These are phyloP conservation scores for Melopsittacus undulatus DNA, from an alignment of 2,797 vertebrate genomes.

Conservation along the genomic window DNA sequence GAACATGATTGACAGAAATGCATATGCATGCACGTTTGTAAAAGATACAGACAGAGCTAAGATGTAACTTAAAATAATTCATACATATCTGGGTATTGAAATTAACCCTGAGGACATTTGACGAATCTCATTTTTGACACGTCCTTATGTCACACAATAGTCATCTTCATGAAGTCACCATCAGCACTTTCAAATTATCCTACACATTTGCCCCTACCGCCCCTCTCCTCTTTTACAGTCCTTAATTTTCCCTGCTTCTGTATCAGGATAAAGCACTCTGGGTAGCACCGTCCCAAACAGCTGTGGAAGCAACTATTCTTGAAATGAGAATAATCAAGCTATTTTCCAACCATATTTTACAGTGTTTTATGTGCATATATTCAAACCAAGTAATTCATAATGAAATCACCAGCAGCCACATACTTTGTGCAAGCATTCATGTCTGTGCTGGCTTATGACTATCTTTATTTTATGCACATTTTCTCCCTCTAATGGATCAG, in stretches of 20 bases:
- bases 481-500: background rate
- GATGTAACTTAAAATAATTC: background rate
- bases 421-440: background rate
- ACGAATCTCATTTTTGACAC: background rate
- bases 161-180: background rate
- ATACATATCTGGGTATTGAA: background rate
- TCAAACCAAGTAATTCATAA: background rate
- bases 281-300: background rate
- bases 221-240: background rate
- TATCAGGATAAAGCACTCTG: background rate
- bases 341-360: background rate
- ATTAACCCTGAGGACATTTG: background rate
- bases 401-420: rapidly evolving
- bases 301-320: background rate
- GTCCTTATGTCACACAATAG: background rate
- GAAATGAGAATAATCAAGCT: background rate
- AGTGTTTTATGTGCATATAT: background rate
- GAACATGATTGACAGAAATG: background rate
- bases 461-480: background rate
- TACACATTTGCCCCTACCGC: background rate
- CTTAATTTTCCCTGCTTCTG: background rate
- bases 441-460: background rate
- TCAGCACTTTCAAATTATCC: background rate
- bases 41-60: background rate
- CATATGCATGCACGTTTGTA: background rate